A percentile compares a stretch with the other conserved stretches of the same genome.
phyloP scores from a whole-genome alignment of 1,140 invertebrate genomes.

The Charaxes varanes region DNA sequence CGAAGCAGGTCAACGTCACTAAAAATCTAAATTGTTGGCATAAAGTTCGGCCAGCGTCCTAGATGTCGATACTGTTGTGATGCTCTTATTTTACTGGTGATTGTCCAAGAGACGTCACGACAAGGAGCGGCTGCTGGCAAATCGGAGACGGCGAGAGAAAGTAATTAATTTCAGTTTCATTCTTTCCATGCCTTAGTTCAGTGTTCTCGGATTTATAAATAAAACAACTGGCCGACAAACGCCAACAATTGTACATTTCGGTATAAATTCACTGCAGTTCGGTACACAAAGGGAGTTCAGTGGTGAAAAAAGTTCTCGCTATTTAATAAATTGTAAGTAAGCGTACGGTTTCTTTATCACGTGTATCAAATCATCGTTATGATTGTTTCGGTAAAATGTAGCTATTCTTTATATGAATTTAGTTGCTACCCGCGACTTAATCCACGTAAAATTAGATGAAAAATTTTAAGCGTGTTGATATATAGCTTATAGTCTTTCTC shows the following conservation, averaged over 20 bases:
- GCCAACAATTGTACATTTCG: slow-evolving; percentile 39
- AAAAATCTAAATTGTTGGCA: slow-evolving; percentile 56
- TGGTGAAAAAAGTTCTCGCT: too few species aligned
- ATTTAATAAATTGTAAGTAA: too few species aligned
- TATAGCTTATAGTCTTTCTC: too few species aligned
- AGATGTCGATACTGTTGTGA: slow-evolving; percentile 56
- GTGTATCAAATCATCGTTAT: too few species aligned
- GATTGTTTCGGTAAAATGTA: too few species aligned
- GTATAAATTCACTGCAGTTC: slow-evolving; percentile 23
- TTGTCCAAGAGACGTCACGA: slow-evolving; percentile 63
- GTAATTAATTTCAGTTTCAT: slow-evolving; percentile 60
- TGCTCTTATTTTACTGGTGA: slow-evolving; percentile 63
- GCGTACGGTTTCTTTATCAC: too few species aligned
- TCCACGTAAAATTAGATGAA: too few species aligned
- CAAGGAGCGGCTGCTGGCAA: slow-evolving; percentile 27
- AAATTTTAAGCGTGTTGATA: too few species aligned
- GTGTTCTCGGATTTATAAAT: slow-evolving; percentile 51
- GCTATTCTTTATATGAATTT: too few species aligned
- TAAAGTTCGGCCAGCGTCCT: slow-evolving; percentile 57
- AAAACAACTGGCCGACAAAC: slow-evolving; percentile 35
- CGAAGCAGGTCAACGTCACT: slow-evolving; percentile 31
- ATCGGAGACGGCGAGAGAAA: slow-evolving; percentile 41
- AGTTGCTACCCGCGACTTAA: too few species aligned
- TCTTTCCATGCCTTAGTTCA: slow-evolving; percentile 40
- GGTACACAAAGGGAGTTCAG: too few species aligned